Conservation (phyloP, 23 tunicate species). For the Diplosoma virens region DNA sequence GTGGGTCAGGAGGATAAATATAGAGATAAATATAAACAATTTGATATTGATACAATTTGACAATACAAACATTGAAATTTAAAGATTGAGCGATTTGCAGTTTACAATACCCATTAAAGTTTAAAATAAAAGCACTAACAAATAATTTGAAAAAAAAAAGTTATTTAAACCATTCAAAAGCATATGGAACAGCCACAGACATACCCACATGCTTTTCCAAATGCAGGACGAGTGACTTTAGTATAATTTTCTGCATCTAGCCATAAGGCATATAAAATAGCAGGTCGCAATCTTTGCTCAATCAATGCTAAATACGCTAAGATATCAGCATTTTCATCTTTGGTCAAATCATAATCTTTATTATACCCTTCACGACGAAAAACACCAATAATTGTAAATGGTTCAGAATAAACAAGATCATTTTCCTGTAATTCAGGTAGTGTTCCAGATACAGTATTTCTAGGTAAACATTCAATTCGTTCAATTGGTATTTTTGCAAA, state of each 20-base stretch:
- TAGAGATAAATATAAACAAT: too few species aligned
- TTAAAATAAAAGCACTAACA: neutral
- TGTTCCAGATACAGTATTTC: constrained; percentile 53
- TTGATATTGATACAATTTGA: too few species aligned
- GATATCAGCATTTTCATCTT: constrained; percentile 67
- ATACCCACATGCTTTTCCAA: constrained; percentile 67
- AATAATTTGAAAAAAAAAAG: neutral
- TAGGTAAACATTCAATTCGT: constrained; percentile 18
- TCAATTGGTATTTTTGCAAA: constrained; percentile 50
- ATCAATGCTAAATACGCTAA: constrained; percentile 69
- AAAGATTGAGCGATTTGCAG: too few species aligned
- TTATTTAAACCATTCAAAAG: neutral
- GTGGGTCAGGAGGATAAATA: too few species aligned
- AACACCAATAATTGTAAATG: constrained; percentile 46
- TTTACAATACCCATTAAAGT: neutral
- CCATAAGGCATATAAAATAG: constrained; percentile 62
- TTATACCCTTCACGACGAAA: constrained; percentile 81
- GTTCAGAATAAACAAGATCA: constrained; percentile 51
- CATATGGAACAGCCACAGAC: too few species aligned
- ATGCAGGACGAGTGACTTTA: constrained; percentile 75
- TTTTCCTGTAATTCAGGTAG: constrained; percentile 67
- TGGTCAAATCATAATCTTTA: constrained; percentile 50
- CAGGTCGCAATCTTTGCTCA: constrained; percentile 72
- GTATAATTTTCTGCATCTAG: constrained; percentile 63
- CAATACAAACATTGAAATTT: too few species aligned